phyloP scores from a whole-genome alignment of 1,140 invertebrate genomes.

The Tyrophagus putrescentiae region DNA sequence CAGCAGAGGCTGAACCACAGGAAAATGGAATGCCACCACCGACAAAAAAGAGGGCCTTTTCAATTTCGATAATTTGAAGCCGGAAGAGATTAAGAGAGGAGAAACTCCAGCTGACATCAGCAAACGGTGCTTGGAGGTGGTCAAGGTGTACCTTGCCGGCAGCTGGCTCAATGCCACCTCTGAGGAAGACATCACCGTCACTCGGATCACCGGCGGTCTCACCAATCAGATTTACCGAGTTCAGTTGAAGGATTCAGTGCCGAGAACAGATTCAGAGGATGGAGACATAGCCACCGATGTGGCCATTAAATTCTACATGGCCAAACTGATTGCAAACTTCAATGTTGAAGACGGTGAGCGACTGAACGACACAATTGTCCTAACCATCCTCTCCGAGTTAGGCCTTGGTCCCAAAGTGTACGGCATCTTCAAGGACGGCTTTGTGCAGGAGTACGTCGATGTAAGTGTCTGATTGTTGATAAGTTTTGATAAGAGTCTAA shows the following conservation, averaged over 20 bases:
- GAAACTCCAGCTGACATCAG: not conserved
- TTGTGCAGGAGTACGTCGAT: not conserved
- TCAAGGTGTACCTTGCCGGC: not conserved
- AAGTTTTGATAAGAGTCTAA: no score
- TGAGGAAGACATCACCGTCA: not conserved
- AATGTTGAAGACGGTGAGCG: not conserved
- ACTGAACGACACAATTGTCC: not conserved
- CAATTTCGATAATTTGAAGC: no score
- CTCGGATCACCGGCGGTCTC: not conserved
- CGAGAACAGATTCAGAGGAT: no score
- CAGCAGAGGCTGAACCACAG: no score
- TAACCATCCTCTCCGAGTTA: not conserved
- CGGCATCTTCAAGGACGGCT: not conserved
- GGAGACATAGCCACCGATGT: not conserved
- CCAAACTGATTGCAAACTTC: not conserved
- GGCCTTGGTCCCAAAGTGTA: not conserved
- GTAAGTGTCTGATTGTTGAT: no score
- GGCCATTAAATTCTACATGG: not conserved
- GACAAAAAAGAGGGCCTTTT: no score
- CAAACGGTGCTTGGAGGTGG: not conserved
- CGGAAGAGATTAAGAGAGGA: no score
- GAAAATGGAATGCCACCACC: no score
- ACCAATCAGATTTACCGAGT: not conserved
- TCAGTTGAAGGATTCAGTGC: no score
- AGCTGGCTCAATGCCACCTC: not conserved